Conservation (phyloP, 2,113 vertebrate species). For the Rhegmatorhina hoffmannsi region DNA sequence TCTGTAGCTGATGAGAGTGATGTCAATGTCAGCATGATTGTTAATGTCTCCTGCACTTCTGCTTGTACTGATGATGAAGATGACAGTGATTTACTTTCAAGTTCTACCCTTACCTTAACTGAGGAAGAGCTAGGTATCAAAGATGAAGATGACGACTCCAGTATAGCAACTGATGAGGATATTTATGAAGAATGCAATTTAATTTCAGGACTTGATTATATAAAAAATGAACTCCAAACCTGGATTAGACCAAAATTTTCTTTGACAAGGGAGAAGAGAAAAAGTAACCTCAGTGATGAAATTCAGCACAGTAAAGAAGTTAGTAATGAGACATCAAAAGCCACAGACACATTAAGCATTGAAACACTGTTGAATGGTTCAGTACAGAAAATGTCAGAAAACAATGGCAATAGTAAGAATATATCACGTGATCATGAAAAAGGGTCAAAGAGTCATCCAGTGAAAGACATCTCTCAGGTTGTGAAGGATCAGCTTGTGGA, state of each 20-base stretch:
- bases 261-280: constrained; percentile 82
- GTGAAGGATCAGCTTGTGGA: constrained; percentile 84
- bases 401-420: constrained; percentile 77
- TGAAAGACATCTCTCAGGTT: constrained; percentile 61
- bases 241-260: constrained; percentile 86
- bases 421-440: constrained; percentile 20
- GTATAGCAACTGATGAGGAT: constrained; percentile 87
- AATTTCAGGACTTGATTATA: constrained; percentile 88
- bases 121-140: constrained; percentile 93
- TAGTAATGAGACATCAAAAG: constrained; percentile 60
- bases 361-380: constrained; percentile 78
- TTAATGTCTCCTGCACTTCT: constrained; percentile 95
- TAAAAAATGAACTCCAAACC: constrained; percentile 90
- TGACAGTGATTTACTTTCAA: constrained; percentile 95
- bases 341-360: constrained; percentile 71
- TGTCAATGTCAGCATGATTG: constrained; percentile 95
- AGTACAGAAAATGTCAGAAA: constrained; percentile 75
- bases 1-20: constrained; percentile 85
- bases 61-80: constrained; percentile 97
- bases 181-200: constrained; percentile 87
- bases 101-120: constrained; percentile 95
- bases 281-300: constrained; percentile 81
- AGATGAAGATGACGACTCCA: constrained; percentile 87
- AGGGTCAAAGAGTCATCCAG: constrained; percentile 56
- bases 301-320: constrained; percentile 78